phyloP scores from a whole-genome alignment of 2,888 invertebrate species.

The Melinopterus prodromus region DNA sequence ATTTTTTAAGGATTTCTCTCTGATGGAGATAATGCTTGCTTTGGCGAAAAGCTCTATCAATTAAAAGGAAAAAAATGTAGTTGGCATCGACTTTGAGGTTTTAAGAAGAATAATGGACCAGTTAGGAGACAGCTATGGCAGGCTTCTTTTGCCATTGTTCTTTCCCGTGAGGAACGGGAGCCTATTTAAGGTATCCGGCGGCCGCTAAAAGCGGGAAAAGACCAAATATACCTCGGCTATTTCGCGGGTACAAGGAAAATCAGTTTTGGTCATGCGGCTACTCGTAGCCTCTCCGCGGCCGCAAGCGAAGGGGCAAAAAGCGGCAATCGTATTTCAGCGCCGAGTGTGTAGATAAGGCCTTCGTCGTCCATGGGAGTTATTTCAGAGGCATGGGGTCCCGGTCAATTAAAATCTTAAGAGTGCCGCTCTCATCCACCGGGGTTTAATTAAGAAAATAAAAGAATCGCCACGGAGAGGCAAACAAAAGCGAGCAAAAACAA shows the following conservation, averaged over 20 bases:
- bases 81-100: background rate
- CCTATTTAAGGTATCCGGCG: constrained; percentile 11
- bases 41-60: constrained; percentile 4
- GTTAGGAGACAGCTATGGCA: constrained; percentile 10
- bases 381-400: constrained; percentile 29
- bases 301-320: constrained; percentile 16
- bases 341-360: constrained; percentile 24
- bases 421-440: constrained; percentile 29
- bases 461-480: constrained; percentile 31
- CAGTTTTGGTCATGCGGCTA: constrained; percentile 20
- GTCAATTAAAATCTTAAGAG: constrained; percentile 33
- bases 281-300: background rate
- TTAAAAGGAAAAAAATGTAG: constrained; percentile 5
- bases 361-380: constrained; percentile 29
- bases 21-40: background rate
- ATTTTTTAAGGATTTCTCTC: background rate
- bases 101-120: constrained; percentile 19
- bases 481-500: constrained; percentile 35
- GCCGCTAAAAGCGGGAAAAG: constrained; percentile 12
- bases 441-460: constrained; percentile 35
- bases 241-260: constrained; percentile 22
- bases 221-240: constrained; percentile 1
- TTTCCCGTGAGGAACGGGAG: constrained; percentile 5
- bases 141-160: constrained; percentile 7
- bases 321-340: constrained; percentile 20